phyloP scores from a whole-genome alignment of 2,113 vertebrate genomes.

The Corapipo altera region DNA sequence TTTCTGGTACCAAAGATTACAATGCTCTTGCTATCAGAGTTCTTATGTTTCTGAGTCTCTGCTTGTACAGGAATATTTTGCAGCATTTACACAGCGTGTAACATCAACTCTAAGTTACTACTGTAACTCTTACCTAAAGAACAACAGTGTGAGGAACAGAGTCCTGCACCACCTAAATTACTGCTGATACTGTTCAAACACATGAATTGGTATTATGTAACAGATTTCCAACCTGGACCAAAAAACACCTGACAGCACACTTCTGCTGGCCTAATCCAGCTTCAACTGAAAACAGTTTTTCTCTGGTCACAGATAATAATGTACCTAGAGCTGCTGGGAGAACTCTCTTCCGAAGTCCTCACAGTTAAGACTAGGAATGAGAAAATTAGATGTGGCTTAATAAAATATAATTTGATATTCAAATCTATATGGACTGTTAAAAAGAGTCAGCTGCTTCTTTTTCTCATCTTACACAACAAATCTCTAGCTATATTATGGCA shows the following conservation, averaged over 20 bases:
- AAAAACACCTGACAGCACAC: neutral
- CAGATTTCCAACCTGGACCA: neutral
- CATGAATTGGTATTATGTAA: neutral
- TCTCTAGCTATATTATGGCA: neutral
- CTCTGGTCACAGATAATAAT: neutral
- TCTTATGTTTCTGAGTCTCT: neutral
- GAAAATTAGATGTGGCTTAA: neutral
- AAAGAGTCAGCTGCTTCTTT: neutral
- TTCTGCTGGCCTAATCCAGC: neutral
- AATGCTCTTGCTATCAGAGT: neutral
- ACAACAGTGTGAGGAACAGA: rapidly evolving
- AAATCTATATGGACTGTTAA: neutral
- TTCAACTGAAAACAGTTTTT: neutral
- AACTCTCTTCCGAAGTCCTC: neutral
- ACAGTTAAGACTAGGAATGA: neutral
- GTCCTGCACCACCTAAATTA: neutral
- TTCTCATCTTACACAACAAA: neutral
- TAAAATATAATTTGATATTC: neutral
- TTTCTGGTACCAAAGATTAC: neutral
- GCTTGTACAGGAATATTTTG: neutral
- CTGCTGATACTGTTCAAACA: neutral
- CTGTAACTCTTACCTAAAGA: neutral
- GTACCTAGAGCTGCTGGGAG: rapidly evolving
- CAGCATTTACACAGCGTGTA: neutral
- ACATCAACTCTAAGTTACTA: neutral